These are phyloP conservation scores for Chrysochloris asiatica DNA, from an alignment of 2,113 vertebrate species.

Conservation along the genomic window DNA sequence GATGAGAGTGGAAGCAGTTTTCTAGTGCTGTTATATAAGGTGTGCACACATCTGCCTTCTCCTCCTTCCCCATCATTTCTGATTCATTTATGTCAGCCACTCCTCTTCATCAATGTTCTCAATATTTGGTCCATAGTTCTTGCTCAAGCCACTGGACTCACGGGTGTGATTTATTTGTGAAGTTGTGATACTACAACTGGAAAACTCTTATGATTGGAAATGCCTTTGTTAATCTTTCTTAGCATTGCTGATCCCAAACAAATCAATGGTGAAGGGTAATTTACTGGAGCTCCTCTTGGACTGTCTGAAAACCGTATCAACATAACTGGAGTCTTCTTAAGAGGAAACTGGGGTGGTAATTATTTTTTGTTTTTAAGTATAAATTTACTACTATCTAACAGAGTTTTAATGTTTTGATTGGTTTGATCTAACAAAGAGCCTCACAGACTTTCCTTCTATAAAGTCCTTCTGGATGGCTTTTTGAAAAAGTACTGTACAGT, in stretches of 20 bases:
- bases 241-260: slow-evolving; percentile 70
- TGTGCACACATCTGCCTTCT: slow-evolving; percentile 61
- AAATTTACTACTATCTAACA: slow-evolving; percentile 85
- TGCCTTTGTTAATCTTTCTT: slow-evolving; percentile 73
- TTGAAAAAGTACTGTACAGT: slow-evolving; percentile 87
- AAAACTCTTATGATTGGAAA: slow-evolving; percentile 78
- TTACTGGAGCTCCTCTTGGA: slow-evolving; percentile 69
- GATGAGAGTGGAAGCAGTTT: too few relatives aligned
- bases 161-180: slow-evolving; percentile 76
- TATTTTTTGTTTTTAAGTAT: slow-evolving; percentile 85
- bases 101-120: slow-evolving; percentile 44
- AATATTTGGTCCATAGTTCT: slow-evolving; percentile 53
- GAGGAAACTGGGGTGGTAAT: slow-evolving; percentile 75
- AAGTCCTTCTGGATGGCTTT: slow-evolving; percentile 84
- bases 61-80: slow-evolving; percentile 53
- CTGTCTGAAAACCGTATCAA: slow-evolving; percentile 75
- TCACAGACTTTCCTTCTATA: slow-evolving; percentile 81
- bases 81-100: slow-evolving; percentile 61
- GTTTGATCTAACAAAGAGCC: slow-evolving; percentile 82
- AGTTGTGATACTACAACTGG: slow-evolving; percentile 85
- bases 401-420: slow-evolving; percentile 84
- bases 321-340: slow-evolving; percentile 84
- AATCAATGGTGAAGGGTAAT: slow-evolving; percentile 70
- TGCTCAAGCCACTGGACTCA: slow-evolving; percentile 51
- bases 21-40: too few relatives aligned